Conservation (phyloP, 2,797 vertebrate species). For the Poeciliopsis presidionis region DNA sequence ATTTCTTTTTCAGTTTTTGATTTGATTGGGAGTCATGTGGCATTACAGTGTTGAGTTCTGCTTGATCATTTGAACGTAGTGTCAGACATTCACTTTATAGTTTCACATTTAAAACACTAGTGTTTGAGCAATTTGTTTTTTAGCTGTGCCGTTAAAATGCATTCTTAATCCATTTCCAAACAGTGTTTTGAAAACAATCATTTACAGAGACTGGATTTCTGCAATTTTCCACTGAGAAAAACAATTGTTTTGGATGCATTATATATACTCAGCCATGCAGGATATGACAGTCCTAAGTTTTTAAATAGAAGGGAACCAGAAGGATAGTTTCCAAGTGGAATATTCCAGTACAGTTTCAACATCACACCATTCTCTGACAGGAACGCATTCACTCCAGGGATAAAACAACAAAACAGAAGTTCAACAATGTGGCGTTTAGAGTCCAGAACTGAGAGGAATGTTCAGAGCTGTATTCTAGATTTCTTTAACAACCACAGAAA, state of each 20-base stretch:
- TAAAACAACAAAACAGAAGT: background rate
- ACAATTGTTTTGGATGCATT: background rate
- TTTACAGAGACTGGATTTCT: slow-evolving; percentile 1
- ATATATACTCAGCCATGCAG: background rate
- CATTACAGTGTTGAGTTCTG: slow-evolving; percentile 26
- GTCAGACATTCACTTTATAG: slow-evolving; percentile 11
- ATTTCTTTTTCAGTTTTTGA: slow-evolving; percentile 48
- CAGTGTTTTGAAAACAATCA: slow-evolving; percentile 11
- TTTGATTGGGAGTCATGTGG: slow-evolving; percentile 54
- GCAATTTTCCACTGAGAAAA: background rate
- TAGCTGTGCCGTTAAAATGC: slow-evolving; percentile 1
- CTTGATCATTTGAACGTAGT: slow-evolving; percentile 46
- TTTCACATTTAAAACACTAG: slow-evolving; percentile 28
- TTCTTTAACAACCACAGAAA: background rate
- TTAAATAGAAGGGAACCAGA: background rate
- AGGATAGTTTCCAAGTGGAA: background rate
- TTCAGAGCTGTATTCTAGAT: background rate
- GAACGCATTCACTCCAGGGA: background rate
- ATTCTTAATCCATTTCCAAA: slow-evolving; percentile 24
- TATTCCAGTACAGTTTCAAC: background rate
- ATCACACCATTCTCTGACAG: background rate
- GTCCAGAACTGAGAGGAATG: background rate
- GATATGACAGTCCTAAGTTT: background rate
- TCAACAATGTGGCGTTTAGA: background rate
- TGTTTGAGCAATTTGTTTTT: slow-evolving; percentile 10